These are phyloP conservation scores for Crotalus helleri DNA, from an alignment of 2,113 vertebrate genomes.

Conservation along the genomic window DNA sequence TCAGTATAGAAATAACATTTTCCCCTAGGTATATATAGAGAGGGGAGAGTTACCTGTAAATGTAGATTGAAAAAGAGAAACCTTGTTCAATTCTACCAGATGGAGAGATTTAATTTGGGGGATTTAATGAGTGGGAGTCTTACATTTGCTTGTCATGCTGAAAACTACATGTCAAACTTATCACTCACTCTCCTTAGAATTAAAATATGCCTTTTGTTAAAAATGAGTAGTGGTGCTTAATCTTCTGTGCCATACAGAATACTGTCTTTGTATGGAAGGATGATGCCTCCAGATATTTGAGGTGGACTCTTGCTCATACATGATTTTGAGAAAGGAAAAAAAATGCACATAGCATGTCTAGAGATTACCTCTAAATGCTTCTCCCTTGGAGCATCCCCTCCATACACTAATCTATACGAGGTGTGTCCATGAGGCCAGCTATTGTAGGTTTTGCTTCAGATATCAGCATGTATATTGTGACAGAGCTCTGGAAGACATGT, in stretches of 20 bases:
- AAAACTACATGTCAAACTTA: neutral
- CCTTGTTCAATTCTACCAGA: neutral
- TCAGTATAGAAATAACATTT: neutral
- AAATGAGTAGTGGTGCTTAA: neutral
- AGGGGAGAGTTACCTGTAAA: neutral
- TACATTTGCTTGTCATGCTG: neutral
- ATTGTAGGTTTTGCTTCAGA: neutral
- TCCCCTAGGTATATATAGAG: neutral
- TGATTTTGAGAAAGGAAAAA: neutral
- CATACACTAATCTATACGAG: neutral
- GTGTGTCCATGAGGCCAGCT: neutral
- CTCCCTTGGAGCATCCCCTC: neutral
- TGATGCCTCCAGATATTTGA: neutral
- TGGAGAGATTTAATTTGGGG: neutral
- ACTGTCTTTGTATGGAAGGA: neutral
- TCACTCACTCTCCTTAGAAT: neutral
- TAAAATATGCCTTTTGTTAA: neutral
- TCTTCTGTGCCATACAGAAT: neutral
- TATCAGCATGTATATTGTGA: neutral
- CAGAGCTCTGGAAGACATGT: neutral
- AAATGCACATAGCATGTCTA: no score
- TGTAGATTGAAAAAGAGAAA: neutral
- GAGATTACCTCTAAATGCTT: neutral
- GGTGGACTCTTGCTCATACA: neutral
- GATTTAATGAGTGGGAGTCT: neutral